These are phyloP conservation scores for Euplexia lucipara DNA, from an alignment of 2,888 invertebrate genomes.

Conservation along the genomic window DNA sequence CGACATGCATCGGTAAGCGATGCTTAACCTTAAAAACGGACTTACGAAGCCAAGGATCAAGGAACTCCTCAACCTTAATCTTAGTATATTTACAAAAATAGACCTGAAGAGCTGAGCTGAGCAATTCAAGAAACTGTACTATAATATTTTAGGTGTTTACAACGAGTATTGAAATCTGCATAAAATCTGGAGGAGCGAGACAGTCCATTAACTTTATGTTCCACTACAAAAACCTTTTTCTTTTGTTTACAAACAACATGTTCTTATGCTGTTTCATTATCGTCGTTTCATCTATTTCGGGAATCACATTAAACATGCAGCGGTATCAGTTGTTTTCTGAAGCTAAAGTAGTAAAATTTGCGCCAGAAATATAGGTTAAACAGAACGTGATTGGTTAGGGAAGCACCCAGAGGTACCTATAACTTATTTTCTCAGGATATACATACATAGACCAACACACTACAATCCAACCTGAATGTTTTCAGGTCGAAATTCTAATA, in stretches of 20 bases:
- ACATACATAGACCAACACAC: slow-evolving; percentile 8
- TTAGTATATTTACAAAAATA: too few species aligned
- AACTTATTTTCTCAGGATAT: neutral
- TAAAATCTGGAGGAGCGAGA: neutral
- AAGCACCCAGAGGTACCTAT: too few species aligned
- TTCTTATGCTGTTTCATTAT: slow-evolving; percentile 24
- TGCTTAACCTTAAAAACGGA: too few species aligned
- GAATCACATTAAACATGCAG: slow-evolving; percentile 23
- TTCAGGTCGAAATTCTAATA: neutral
- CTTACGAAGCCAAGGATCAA: too few species aligned
- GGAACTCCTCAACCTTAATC: too few species aligned
- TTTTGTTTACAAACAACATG: slow-evolving; percentile 23
- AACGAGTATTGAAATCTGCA: neutral
- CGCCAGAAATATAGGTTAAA: slow-evolving; percentile 9
- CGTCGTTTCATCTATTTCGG: slow-evolving; percentile 35
- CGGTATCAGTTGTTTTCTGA: slow-evolving; percentile 25
- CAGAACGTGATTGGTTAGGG: too few species aligned
- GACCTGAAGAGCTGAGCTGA: too few species aligned
- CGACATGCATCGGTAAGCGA: too few species aligned
- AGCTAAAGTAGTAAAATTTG: slow-evolving; percentile 14
- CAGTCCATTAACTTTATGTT: neutral
- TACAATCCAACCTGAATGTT: neutral
- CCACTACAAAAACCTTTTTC: slow-evolving; percentile 21
- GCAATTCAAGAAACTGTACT: neutral
- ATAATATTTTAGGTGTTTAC: neutral